phyloP scores from a whole-genome alignment of 2,113 vertebrate genomes.

The Anhinga rufa region DNA sequence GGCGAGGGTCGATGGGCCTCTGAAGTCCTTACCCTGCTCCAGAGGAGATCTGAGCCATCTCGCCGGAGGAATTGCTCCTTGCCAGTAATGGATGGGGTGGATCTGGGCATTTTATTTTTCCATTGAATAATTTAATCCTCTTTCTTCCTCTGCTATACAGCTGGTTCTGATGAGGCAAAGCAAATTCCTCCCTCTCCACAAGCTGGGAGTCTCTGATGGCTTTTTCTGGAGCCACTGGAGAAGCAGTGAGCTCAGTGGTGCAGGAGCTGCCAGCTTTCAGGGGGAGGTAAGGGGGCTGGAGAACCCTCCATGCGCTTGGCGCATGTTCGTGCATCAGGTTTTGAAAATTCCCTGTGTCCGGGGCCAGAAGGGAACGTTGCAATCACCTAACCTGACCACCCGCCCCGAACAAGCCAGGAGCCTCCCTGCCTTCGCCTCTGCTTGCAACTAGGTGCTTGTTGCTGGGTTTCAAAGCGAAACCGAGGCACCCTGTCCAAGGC shows the following conservation, averaged over 20 bases:
- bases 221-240: background rate
- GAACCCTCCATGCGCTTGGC: rapidly evolving
- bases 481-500: rapidly evolving
- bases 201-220: background rate
- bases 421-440: background rate
- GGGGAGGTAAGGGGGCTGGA: background rate
- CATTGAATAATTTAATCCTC: background rate
- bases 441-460: background rate
- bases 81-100: background rate
- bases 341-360: background rate
- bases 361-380: background rate
- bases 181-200: background rate
- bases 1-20: background rate
- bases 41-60: background rate
- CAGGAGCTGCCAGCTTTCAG: background rate
- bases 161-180: background rate
- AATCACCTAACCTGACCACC: background rate
- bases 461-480: background rate
- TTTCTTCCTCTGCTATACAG: background rate
- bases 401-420: background rate
- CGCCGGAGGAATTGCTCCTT: background rate
- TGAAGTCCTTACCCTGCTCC: background rate
- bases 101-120: background rate
- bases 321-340: rapidly evolving
- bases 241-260: background rate